Base-by-base conservation (phyloP, 2,888 invertebrate genomes). In the Sympetrum striolatum region DNA sequence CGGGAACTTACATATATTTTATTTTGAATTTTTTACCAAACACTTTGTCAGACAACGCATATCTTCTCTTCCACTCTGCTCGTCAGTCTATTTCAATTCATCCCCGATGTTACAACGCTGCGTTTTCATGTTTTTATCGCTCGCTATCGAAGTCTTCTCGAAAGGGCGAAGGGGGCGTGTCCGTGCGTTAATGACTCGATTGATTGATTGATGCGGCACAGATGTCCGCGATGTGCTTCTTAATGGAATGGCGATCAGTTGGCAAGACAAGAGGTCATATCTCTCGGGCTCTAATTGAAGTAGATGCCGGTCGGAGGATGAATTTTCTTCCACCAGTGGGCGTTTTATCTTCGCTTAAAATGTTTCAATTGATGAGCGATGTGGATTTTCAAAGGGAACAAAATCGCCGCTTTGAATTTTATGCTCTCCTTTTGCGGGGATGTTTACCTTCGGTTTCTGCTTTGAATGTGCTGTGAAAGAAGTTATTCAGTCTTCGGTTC, bases 151-250 rank as follows among this genome's bases (percentile, higher is more conserved):
- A 48, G 48, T 53, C 53, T 53, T 53, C 53, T 53, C 18, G 4
- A 18, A 18, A 18, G 53, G 18, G 15, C 8, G 53, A 18, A 53
- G 18, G 53, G 53, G 53, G 53, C 53, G 53, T 53, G 4, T 18
- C 53, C 53, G 53, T 82, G 73, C 73, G 48, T 58, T 58, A 82
- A 82, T 53, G 82, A 82, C 18, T 82, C 82, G 82, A 82, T 82
- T 82, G 82, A 82, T 82, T 48, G 58, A 82, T 82, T 82, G 82
- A 82, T 82, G 53, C 15, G 82, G 82, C 58, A 53, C 82, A 82
- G 82, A 82, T 82, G 82, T 82, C 58, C 35, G 82, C 58, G 82
- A 25, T 53, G 35, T 25, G 31, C 53, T 82, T 53, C 82, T 25
- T 25, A 82, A 53, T 31, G 58, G 31, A 31, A 53, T 35, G 82